Base-by-base conservation (phyloP, 2,113 vertebrate genomes). In the Brienomyrus brachyistius region DNA sequence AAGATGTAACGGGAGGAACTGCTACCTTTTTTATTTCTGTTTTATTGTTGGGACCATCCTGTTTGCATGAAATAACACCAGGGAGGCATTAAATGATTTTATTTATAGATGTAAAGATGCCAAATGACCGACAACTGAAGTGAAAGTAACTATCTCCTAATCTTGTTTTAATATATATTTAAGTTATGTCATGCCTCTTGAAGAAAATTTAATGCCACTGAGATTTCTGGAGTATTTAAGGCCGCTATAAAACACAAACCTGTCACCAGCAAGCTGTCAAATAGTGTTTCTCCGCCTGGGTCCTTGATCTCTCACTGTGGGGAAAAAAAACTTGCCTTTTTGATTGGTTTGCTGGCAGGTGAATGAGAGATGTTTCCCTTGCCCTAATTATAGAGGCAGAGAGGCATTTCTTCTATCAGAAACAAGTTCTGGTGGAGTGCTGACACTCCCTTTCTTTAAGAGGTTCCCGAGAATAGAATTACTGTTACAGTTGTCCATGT, bases 221-320 rank as follows among this genome's bases (percentile, higher is more conserved):
- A 92, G 93, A 92, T 92, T 93, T 94, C 92, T 88, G 35, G n/a
- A 91, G 89, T 92, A 95, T 96, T 96, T 95, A 95, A 91, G 89
- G 90, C 93, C 91, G 47, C 91, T 77, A 94, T 96, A 95, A 95
- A 95, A 92, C 92, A 94, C 90, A 90, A 66, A 90, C 91, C 92
- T 93, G 93, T 95, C 94, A 94, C 93, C 93, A 92, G 92, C 91
- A 84, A 91, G 90, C 93, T 89, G 90, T 94, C 94, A 92, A 91
- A 92, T 89, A 89, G 90, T 56, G 21, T 93, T 93, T 93, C 92
- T 91, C 80, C 93, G 93, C 91, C 92, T 88, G 93, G 89, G 90
- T 86, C 89, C 91, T 91, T 94, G 93, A 94, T 94, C 92, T 92
- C 91, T 91, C 86, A 82, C 90, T 92, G 90, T 89, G 1, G 40